Conservation (phyloP, 2,888 invertebrate genomes). For the Sycophila texana region DNA sequence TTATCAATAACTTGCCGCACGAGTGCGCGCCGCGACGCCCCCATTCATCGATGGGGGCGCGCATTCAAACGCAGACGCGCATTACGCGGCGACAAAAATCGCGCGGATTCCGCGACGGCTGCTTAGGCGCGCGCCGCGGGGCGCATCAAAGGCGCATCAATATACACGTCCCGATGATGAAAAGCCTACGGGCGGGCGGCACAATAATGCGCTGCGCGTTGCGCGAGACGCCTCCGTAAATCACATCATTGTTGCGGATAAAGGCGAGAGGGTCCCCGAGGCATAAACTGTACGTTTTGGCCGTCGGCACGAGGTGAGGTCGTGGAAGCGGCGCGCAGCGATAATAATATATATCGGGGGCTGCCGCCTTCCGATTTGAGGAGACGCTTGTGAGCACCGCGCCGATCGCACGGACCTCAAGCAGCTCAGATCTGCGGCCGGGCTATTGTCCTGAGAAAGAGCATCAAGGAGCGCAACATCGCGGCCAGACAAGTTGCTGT, state of each 20-base stretch:
- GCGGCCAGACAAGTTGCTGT: conserved; percentile 26
- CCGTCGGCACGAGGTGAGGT: conserved; percentile 42
- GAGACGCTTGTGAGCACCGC: conserved; percentile 4
- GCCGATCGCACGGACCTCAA: too few relatives aligned
- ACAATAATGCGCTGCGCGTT: conserved; percentile 38
- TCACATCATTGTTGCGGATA: conserved; percentile 54
- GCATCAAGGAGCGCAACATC: too few relatives aligned
- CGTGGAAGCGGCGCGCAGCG: conserved; percentile 49
- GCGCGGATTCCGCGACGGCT: conserved; percentile 19
- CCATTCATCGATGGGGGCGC: not conserved
- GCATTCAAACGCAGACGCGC: conserved; percentile 8
- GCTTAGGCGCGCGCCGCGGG: conserved; percentile 15
- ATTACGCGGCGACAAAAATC: conserved; percentile 18
- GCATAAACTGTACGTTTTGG: conserved; percentile 48
- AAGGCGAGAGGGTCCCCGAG: conserved; percentile 13
- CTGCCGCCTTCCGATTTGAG: conserved; percentile 45
- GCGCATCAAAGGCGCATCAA: conserved; percentile 50
- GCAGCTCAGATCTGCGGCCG: too few relatives aligned
- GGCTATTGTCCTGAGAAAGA: too few relatives aligned
- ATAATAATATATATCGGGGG: conserved; percentile 43
- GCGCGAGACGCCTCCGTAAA: conserved; percentile 45
- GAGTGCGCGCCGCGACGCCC: not conserved
- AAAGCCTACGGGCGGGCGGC: conserved; percentile 17
- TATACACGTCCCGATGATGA: conserved; percentile 45
- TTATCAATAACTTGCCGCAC: conserved; percentile 17